A percentile compares a stretch with the other conserved stretches of the same genome.
Evolutionary conservation across 2,797 vertebrate genomes (phyloP).

Genomic region (Channallabes apus): DNA sequence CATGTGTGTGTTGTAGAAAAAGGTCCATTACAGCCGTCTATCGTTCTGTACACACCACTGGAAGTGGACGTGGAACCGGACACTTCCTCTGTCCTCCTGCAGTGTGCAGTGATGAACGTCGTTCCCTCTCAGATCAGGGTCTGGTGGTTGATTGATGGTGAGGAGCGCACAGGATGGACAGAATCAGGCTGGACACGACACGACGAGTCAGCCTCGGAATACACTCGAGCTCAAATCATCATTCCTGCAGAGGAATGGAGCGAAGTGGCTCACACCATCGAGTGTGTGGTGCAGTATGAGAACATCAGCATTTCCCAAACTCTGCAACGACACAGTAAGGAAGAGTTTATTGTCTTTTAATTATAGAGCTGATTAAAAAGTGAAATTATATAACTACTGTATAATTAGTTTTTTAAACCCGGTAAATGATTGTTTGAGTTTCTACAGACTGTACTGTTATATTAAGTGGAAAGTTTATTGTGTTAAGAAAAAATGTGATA

Average conservation of each 20-base stretch:
- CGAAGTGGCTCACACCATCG: background rate
- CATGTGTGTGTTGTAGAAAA: slow-evolving; percentile 3
- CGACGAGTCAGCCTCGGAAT: background rate
- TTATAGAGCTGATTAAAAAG: too few relatives aligned
- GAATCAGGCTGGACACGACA: slow-evolving; percentile 7
- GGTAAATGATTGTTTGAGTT: background rate
- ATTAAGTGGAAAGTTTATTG: background rate
- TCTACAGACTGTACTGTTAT: background rate
- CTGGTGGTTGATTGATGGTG: background rate
- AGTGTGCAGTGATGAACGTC: slow-evolving; percentile 12
- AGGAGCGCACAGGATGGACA: background rate
- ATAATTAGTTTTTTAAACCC: too few relatives aligned
- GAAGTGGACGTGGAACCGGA: background rate
- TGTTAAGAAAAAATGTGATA: background rate
- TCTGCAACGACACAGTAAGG: too few relatives aligned
- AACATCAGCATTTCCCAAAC: too few relatives aligned
- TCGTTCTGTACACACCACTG: background rate
- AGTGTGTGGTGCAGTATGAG: background rate
- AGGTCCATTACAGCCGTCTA: background rate
- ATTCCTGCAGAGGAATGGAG: background rate
- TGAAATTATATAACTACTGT: too few relatives aligned
- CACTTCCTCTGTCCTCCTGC: slow-evolving; percentile 1
- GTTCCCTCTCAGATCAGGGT: slow-evolving; percentile 14
- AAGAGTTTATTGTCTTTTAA: too few relatives aligned
- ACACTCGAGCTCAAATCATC: slow-evolving; percentile 2